Percentiles rank a stretch among this genome's conserved stretches.
Conservation (phyloP, 2,797 vertebrate species). For the Vultur gryphus region DNA sequence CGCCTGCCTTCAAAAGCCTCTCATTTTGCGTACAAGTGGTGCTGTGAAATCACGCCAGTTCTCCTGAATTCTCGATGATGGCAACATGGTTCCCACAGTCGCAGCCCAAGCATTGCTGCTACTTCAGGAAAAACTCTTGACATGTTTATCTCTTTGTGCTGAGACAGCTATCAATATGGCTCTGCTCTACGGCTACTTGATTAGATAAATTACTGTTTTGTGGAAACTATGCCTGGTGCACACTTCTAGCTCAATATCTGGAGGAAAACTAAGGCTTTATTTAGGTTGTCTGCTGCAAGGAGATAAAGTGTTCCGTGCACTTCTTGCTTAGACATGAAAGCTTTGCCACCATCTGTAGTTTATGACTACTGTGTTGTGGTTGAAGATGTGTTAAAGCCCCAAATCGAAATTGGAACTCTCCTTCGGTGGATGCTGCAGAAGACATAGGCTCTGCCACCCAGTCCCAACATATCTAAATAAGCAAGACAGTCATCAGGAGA, state of each 20-base stretch:
- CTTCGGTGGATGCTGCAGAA: not conserved
- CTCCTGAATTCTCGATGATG: not conserved
- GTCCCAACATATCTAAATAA: not conserved
- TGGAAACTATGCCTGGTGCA: not conserved
- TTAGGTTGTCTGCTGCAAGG: not conserved
- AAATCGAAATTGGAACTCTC: not conserved
- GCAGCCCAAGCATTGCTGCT: not conserved
- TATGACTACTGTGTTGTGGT: not conserved
- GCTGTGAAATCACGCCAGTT: not conserved
- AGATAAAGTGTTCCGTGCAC: not conserved
- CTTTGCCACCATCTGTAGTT: not conserved
- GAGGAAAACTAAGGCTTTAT: not conserved
- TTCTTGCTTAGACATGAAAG: not conserved
- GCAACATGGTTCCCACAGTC: not conserved
- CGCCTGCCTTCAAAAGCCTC: not conserved
- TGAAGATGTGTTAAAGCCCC: not conserved
- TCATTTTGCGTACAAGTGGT: not conserved
- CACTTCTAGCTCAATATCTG: not conserved
- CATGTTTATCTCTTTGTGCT: not conserved
- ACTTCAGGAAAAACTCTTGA: not conserved
- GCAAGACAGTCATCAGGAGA: not conserved
- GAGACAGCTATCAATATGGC: not conserved
- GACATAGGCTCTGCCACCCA: not conserved
- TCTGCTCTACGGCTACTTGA: not conserved
- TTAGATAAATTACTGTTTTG: slow-evolving; percentile 18